phyloP scores from a whole-genome alignment of 2,888 invertebrate species.

The Ferdinandea cuprea region DNA sequence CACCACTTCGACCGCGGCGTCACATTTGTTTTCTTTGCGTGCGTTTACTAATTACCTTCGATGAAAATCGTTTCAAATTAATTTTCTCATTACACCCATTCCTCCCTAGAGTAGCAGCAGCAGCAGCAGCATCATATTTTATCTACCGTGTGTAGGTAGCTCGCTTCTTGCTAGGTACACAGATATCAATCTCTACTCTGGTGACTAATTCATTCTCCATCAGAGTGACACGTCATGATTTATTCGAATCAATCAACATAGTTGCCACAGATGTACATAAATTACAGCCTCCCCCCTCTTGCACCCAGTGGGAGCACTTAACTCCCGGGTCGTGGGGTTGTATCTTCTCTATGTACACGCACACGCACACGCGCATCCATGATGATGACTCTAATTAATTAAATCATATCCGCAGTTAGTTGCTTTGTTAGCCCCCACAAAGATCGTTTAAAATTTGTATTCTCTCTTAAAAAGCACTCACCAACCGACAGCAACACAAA shows the following conservation, averaged over 20 bases:
- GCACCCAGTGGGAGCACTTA: constrained; percentile 52
- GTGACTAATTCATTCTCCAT: constrained; percentile 66
- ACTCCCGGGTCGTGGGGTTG: constrained; percentile 25
- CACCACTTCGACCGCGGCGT: constrained; percentile 60
- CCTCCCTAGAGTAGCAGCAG: constrained; percentile 5
- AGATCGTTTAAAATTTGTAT: background rate
- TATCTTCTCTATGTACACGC: constrained; percentile 52
- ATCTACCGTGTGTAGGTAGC: no score
- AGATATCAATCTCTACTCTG: background rate
- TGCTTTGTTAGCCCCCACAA: constrained; percentile 25
- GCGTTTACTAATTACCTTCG: constrained; percentile 72
- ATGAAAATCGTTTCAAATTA: constrained; percentile 73
- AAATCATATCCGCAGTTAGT: constrained; percentile 71
- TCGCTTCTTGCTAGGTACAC: background rate
- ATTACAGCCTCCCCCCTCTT: constrained; percentile 33
- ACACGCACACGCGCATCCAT: no score
- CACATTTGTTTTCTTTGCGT: constrained; percentile 66
- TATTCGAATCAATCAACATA: constrained; percentile 74
- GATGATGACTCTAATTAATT: constrained; percentile 74
- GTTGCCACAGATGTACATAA: constrained; percentile 72
- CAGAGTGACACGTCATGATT: constrained; percentile 68
- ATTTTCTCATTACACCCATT: constrained; percentile 64
- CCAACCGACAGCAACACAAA: background rate
- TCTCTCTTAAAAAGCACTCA: background rate
- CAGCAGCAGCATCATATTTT: no score